Base-by-base conservation (phyloP, 2,113 vertebrate species). In the Ailurus styani region DNA sequence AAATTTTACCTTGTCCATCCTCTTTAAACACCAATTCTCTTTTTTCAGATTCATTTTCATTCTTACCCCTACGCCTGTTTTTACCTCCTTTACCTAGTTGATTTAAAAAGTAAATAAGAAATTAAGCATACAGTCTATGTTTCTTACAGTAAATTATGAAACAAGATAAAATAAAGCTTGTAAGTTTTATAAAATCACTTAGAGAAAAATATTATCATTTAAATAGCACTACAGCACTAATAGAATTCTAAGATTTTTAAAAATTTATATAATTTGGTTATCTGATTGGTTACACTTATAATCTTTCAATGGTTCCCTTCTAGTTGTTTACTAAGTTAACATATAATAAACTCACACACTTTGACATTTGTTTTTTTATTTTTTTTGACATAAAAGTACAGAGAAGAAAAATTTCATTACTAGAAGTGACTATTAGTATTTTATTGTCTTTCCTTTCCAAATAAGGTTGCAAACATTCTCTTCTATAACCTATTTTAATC, bases 21-120 rank as follows among this genome's bases (percentile, higher is more conserved):
- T 99, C 99, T 98, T 99, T 99, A 98, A 99, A 99, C 78, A 99
- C 99, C 98, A 99, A 97, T 98, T 99, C 99, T 98, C 99, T 99
- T 98, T 99, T 99, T 98, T 99, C 99, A 0, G 99, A 99, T 97
- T 99, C 99, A 96, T 99, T 99, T 95, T 99, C 99, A 92, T 99
- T 99, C 99, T 99, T 99, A 99, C 99, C 99, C 99, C 99, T 99
- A 98, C 99, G 99, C 96, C 99, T 99, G 31, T 99, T 99, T 99
- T 99, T 99, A 98, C 99, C 99, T 99, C 99, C 99, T 98, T 99
- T 99, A 97, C 99, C 99, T 99, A 97, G 68, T 42, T 54, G 62
- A 81, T 96, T 87, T 95, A 34, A 79, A 95, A 97, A 37, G 4
- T 12, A 5, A 66, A 18, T 31, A 29, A 50, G 54, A 86, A 45